Evolutionary conservation across 2,113 vertebrate species (phyloP).

Genomic region (Myxocyprinus asiaticus): DNA sequence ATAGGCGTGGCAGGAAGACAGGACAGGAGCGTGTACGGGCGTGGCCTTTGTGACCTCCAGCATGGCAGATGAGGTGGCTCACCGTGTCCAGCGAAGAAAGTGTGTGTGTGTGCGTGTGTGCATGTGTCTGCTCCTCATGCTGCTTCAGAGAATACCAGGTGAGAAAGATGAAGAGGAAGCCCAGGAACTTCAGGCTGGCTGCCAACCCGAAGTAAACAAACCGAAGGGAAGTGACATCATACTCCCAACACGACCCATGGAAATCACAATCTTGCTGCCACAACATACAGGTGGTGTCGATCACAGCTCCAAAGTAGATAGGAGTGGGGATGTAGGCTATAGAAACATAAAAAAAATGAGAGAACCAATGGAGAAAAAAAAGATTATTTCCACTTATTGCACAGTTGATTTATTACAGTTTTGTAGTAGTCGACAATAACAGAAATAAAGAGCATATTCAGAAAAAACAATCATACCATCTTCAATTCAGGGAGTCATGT

Average conservation of each 20-base stretch:
- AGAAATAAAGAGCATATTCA: too few relatives aligned
- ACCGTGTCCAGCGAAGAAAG: constrained; percentile 85
- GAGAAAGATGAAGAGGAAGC: constrained; percentile 97
- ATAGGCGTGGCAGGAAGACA: constrained; percentile 79
- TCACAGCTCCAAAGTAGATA: constrained; percentile 97
- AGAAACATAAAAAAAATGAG: not conserved
- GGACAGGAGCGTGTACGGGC: constrained; percentile 92
- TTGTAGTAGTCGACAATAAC: too few relatives aligned
- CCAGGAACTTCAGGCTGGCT: constrained; percentile 94
- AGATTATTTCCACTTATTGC: too few relatives aligned
- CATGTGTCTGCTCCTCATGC: constrained; percentile 87
- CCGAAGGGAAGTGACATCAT: constrained; percentile 95
- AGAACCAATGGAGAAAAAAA: not conserved
- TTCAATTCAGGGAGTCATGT: too few relatives aligned
- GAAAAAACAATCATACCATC: too few relatives aligned
- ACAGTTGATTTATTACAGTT: too few relatives aligned
- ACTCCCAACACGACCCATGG: constrained; percentile 97
- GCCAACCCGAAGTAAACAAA: constrained; percentile 99
- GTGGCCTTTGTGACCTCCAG: constrained; percentile 77
- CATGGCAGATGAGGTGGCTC: constrained; percentile 83
- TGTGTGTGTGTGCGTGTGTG: constrained; percentile 80
- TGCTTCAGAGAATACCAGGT: constrained; percentile 98
- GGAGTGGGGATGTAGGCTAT: constrained; percentile 98
- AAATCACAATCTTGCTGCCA: constrained; percentile 97
- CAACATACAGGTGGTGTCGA: constrained; percentile 98